A percentile compares a stretch with the other conserved stretches of the same genome.
Evolutionary conservation across 1,140 invertebrate genomes (phyloP).

Genomic region (Penaeus japonicus): DNA sequence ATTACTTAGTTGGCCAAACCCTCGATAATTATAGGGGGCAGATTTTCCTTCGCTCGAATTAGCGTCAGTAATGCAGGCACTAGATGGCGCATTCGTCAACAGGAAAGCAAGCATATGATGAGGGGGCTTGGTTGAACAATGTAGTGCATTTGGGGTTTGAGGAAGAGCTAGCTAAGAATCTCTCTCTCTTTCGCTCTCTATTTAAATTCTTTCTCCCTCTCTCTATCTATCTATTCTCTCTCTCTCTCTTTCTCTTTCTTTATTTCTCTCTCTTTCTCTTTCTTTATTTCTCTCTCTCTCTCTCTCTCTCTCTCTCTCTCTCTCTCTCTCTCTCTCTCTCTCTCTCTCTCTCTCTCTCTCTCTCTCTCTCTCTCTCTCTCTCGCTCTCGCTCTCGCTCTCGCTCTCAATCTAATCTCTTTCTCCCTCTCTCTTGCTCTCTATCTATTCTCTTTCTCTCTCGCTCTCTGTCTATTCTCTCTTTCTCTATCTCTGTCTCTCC

Average conservation of each 20-base stretch:
- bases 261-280: background rate
- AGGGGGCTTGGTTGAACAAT: too few species aligned
- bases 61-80: too few species aligned
- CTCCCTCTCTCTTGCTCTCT: background rate
- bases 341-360: background rate
- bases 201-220: background rate
- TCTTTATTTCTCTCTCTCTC: background rate
- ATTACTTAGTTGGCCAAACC: too few species aligned
- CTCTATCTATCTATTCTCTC: background rate
- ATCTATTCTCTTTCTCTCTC: background rate
- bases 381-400: background rate
- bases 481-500: background rate
- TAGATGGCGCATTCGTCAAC: too few species aligned
- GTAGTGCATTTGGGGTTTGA: too few species aligned
- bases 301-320: conserved; percentile 9
- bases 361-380: background rate
- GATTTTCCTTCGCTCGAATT: too few species aligned
- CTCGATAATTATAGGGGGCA: too few species aligned
- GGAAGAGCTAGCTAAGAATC: too few species aligned
- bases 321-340: background rate
- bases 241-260: background rate
- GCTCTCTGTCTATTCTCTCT: background rate
- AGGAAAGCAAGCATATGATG: too few species aligned
- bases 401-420: background rate
- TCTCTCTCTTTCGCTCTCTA: too few species aligned